Base-by-base conservation (phyloP, 1,140 invertebrate genomes). In the Ganaspis sp. region DNA sequence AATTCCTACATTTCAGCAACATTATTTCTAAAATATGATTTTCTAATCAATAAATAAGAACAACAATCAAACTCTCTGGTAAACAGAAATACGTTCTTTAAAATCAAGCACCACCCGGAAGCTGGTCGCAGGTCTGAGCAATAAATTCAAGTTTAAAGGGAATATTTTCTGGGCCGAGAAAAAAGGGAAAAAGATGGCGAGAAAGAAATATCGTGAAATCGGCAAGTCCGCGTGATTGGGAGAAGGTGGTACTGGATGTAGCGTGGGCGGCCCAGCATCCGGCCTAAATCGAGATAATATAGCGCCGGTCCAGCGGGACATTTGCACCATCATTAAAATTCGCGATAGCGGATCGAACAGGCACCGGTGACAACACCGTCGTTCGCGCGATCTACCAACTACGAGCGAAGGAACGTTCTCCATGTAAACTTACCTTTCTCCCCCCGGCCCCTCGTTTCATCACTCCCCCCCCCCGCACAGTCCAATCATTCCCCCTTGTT, bases 251-350 rank as follows among this genome's bases (percentile, higher is more conserved):
- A 77, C 70, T 77, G 64, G 70, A 70, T 72, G 75, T 77, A 85
- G 90, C 89, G 90, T 91, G 89, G 89, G 90, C 90, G 90, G 87
- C 87, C 87, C 82, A 84, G 86, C 87, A 90, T 90, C 90, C 90
- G 89, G 90, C 88, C 90, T 89, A 90, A 90, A 90, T 84, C 81
- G 83, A 90, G 89, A 91, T 91, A 91, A 91, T 90, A 91, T 89
- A 91, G 87, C 86, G 89, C 87, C 87, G 85, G 87, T 88, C 86
- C 84, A 84, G 74, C 83, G 85, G 84, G 89, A 90, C 90, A 91
- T 91, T 91, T 91, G 90, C 90, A 91, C 86, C 90, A 87, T 91
- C 90, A 91, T 91, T 91, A 91, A 91, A 91, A 91, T 91, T 91
- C 90, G 90, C 90, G 90, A 91, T 91, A 91, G 89, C 87, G 85